A percentile compares a stretch with the other conserved stretches of the same genome.
Conservation (phyloP, 1,140 invertebrate species). For the Zaprionus ornatus region DNA sequence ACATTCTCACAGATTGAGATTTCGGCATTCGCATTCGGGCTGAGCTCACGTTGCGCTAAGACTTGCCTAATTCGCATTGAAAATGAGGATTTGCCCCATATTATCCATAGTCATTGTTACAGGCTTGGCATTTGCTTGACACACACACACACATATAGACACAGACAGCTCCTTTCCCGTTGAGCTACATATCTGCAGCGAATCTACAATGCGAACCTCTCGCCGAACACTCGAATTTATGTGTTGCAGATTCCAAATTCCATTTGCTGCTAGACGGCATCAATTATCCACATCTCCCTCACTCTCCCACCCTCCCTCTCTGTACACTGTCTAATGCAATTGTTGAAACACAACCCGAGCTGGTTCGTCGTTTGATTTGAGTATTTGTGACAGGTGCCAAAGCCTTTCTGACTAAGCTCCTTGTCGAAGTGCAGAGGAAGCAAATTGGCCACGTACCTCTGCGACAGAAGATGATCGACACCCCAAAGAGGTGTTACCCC, state of each 20-base stretch:
- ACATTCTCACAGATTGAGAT: conserved; percentile 30
- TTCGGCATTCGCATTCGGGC: conserved; percentile 3
- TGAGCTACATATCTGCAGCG: not conserved
- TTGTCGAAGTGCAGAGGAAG: not conserved
- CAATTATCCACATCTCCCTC: conserved; percentile 1
- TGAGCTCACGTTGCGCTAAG: conserved; percentile 21
- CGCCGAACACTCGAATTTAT: conserved; percentile 20
- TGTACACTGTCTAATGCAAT: not conserved
- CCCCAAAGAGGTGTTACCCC: not conserved
- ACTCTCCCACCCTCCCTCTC: not conserved
- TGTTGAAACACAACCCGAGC: not conserved
- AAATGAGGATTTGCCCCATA: conserved; percentile 41
- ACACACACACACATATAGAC: not conserved
- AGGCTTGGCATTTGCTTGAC: conserved; percentile 24
- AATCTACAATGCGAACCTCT: not conserved
- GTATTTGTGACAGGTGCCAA: conserved; percentile 68
- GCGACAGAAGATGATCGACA: not conserved
- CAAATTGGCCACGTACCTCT: not conserved
- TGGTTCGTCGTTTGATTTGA: conserved; percentile 37
- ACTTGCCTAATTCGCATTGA: conserved; percentile 38
- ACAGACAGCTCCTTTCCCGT: not conserved
- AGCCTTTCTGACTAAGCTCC: conserved; percentile 24
- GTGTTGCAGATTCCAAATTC: conserved; percentile 8
- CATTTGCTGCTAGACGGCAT: conserved; percentile 3
- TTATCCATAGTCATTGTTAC: conserved; percentile 33